Conservation (phyloP, 2,113 vertebrate species). For the Riparia riparia region DNA sequence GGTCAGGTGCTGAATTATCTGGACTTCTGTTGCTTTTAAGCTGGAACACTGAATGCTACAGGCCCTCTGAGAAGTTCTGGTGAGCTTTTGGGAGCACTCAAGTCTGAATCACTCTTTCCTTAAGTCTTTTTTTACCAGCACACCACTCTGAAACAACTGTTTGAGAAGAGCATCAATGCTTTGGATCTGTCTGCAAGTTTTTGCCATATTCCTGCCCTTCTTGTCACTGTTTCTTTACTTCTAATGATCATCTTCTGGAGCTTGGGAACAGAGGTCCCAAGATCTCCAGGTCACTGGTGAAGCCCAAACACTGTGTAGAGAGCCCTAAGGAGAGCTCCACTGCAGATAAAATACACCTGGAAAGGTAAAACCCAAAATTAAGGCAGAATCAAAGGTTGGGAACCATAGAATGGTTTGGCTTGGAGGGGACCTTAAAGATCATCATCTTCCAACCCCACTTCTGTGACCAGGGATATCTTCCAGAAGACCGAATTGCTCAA, state of each 20-base stretch:
- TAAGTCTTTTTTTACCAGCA: neutral
- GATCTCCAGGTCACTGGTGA: neutral
- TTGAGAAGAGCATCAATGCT: neutral
- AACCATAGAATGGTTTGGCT: neutral
- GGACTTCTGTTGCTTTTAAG: neutral
- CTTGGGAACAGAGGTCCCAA: neutral
- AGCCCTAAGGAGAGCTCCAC: neutral
- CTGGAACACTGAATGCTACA: neutral
- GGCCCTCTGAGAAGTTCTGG: neutral
- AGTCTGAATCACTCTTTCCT: neutral
- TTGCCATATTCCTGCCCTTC: neutral
- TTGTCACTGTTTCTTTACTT: neutral
- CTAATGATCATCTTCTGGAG: neutral
- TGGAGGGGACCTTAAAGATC: neutral
- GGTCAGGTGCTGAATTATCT: neutral
- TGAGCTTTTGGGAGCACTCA: neutral
- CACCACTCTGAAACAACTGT: neutral
- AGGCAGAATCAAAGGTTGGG: neutral
- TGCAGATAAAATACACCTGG: fast-evolving
- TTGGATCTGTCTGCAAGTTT: neutral
- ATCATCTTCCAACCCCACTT: neutral
- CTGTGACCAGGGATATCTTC: neutral
- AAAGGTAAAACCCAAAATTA: neutral
- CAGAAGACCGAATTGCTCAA: neutral
- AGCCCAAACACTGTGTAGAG: neutral